Evolutionary conservation across 1,140 invertebrate species (phyloP), one percentile per base, ranked within the genome.

Genomic region (Philotrypesis tridentata): DNA sequence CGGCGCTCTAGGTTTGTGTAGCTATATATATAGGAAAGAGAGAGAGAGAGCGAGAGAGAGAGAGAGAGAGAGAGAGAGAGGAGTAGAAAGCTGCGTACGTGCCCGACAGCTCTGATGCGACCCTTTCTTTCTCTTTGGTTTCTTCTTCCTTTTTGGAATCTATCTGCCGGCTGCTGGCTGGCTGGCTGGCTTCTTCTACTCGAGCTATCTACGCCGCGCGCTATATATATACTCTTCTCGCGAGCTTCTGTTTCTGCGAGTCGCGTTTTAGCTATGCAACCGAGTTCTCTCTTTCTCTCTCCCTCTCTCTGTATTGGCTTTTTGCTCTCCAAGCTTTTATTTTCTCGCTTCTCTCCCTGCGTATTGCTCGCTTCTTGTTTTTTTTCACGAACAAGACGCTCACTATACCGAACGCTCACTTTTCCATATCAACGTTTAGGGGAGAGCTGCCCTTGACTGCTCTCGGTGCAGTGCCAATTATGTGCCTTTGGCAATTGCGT

Each of bases 41-140:
- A 37, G 3, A 27, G 14, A 55, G n/a, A 23, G 6, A 82, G 79
- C 25, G 12, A 77, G 68, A 17, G 55, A 9, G 61, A 27, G 48
- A 55, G 48, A 55, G 48, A 55, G 48, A n/a, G 48, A 55, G 48
- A 55, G 48, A 55, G 48, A 55, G 48, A 55, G 21, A 48, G 21
- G 17, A 14, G 17, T 11, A 55, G 48, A 55, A 17, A 55, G 21
- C 5, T 55, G 21, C 48, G 73, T 82, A 83, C 83, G 84, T 85
- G 83, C 80, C 82, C 79, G 65, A 71, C 63, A 65, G 74, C 17
- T 82, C 76, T 73, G 60, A 82, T 80, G 78, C 60, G 72, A 23
- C 17, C 21, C 21, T 37, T 60, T 79, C 25, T 60, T 31, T 25
- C 14, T 40, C 48, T 71, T 79, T 61, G 60, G 33, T 23, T 70